Conservation (phyloP, 2,888 invertebrate genomes). For the Sminthurinus aureus region DNA sequence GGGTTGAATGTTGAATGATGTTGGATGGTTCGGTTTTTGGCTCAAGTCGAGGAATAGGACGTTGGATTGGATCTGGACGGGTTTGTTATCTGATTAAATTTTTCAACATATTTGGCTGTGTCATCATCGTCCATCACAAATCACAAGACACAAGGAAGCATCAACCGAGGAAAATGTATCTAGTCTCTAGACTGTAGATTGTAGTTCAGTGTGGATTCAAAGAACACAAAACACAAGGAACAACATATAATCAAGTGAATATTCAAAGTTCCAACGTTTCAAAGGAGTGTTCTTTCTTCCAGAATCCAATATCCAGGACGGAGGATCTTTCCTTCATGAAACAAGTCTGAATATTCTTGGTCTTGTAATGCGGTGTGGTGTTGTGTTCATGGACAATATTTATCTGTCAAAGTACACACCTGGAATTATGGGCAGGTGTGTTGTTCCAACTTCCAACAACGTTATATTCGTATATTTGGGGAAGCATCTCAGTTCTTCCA, state of each 20-base stretch:
- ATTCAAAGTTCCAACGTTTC: neutral
- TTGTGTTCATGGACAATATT: conserved; percentile 29
- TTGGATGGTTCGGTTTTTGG: too few species aligned
- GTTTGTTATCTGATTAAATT: conserved; percentile 38
- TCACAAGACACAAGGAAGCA: neutral
- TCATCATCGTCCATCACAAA: conserved; percentile 32
- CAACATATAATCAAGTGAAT: neutral
- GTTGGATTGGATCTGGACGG: neutral
- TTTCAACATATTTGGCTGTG: conserved; percentile 39
- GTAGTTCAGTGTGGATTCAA: too few species aligned
- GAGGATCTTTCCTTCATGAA: neutral
- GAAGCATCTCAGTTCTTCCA: conserved; percentile 10
- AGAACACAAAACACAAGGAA: neutral
- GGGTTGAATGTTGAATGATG: neutral
- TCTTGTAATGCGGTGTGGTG: neutral
- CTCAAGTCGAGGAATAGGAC: too few species aligned
- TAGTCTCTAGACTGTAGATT: neutral
- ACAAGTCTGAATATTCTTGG: neutral
- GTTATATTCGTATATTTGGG: neutral
- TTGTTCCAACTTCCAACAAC: neutral
- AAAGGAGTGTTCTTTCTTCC: neutral
- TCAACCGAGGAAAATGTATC: neutral
- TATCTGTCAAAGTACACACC: conserved; percentile 40
- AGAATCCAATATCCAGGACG: neutral
- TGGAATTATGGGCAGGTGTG: conserved; percentile 43